These are phyloP conservation scores for Orthosia gracilis DNA, from an alignment of 2,888 invertebrate species.

Conservation along the genomic window DNA sequence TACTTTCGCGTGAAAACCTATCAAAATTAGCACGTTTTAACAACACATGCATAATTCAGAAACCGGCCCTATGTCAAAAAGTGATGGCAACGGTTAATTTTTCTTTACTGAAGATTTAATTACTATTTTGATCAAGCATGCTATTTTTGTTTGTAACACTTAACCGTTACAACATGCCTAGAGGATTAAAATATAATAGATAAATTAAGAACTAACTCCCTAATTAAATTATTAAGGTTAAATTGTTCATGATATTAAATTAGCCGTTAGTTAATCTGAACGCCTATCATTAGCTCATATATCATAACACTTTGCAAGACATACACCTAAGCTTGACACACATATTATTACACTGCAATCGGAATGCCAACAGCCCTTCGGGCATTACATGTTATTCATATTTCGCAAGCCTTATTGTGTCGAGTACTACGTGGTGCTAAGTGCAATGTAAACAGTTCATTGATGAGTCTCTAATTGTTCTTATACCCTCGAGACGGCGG, in stretches of 20 bases:
- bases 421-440: conserved; percentile 62
- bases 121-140: background rate
- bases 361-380: conserved; percentile 40
- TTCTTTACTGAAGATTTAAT: background rate
- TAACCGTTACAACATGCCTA: background rate
- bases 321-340: conserved; percentile 21
- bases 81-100: background rate
- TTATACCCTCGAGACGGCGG: conserved; percentile 51
- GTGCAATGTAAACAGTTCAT: conserved; percentile 68
- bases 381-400: conserved; percentile 32
- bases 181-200: background rate
- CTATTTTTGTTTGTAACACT: background rate
- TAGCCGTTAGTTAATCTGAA: conserved; percentile 28
- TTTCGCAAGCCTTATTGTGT: conserved; percentile 64
- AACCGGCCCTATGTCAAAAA: background rate
- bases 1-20: too few relatives aligned
- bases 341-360: conserved; percentile 23
- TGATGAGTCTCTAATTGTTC: conserved; percentile 62
- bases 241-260: conserved; percentile 16
- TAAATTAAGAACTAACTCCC: background rate
- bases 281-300: conserved; percentile 39
- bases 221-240: conserved; percentile 40
- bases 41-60: too few relatives aligned
- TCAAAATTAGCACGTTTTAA: too few relatives aligned
- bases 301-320: conserved; percentile 15